Percentiles rank a stretch among this genome's conserved stretches.
These are phyloP conservation scores for Chiloscyllium punctatum DNA, from an alignment of 2,797 vertebrate species.

Conservation along the genomic window DNA sequence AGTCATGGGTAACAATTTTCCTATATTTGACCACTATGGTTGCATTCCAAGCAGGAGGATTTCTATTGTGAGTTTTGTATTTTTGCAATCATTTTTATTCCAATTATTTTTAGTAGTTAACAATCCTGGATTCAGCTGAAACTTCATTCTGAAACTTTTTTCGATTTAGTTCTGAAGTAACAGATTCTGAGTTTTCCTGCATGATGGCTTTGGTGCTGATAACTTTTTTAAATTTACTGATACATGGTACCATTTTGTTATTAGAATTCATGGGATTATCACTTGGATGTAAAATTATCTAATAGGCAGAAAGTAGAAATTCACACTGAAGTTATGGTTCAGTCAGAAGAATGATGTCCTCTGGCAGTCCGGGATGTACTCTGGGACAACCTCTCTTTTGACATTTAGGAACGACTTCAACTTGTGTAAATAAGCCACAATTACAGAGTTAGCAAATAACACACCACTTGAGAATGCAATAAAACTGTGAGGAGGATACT, in stretches of 20 bases:
- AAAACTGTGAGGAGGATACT: background rate
- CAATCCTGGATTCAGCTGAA: background rate
- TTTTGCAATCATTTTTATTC: background rate
- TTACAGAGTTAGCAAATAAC: background rate
- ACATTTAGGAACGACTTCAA: background rate
- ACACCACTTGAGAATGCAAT: background rate
- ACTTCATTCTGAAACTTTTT: constrained; percentile 1
- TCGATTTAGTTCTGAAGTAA: background rate
- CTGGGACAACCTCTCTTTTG: background rate
- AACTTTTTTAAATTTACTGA: background rate
- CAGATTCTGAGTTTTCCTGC: background rate
- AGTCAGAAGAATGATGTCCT: background rate
- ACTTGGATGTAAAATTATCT: background rate
- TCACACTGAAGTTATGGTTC: background rate
- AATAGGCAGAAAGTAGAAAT: background rate
- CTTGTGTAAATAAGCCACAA: background rate
- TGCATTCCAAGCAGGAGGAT: background rate
- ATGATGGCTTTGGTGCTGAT: background rate
- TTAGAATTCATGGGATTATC: background rate
- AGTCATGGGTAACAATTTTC: background rate
- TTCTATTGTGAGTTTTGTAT: background rate
- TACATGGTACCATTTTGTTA: background rate
- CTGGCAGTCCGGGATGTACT: background rate
- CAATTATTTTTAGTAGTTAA: background rate
- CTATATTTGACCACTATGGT: background rate